These are phyloP conservation scores for Lemur catta DNA, from an alignment of 2,797 vertebrate genomes.

Conservation along the genomic window DNA sequence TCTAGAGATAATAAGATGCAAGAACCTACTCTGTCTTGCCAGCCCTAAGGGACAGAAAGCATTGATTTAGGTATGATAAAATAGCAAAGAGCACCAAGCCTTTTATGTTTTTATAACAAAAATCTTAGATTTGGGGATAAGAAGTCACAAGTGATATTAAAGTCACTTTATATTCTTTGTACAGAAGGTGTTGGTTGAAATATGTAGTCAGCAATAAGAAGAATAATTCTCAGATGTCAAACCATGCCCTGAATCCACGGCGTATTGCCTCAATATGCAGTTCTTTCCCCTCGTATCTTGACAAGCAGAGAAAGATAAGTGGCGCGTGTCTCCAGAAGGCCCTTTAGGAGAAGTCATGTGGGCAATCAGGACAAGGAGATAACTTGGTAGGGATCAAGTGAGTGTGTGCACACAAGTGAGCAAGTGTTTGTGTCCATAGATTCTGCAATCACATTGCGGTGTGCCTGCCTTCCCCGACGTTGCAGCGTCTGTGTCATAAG, in stretches of 20 bases:
- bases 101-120: background rate
- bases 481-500: background rate
- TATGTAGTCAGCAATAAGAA: background rate
- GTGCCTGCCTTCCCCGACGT: background rate
- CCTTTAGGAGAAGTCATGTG: background rate
- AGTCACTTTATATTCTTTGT: slow-evolving; percentile 3
- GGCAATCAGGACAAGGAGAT: background rate
- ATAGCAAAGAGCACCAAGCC: background rate
- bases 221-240: background rate
- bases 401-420: background rate
- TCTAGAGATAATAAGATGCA: background rate
- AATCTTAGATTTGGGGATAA: slow-evolving; percentile 1
- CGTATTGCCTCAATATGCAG: background rate
- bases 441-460: fast-evolving
- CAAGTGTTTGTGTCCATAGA: background rate
- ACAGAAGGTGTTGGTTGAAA: background rate
- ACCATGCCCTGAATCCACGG: background rate
- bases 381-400: background rate
- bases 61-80: background rate
- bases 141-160: slow-evolving; percentile 6
- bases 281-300: background rate
- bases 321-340: background rate
- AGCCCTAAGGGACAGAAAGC: background rate
- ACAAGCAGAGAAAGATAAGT: background rate
- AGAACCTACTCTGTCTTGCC: background rate